Conservation (phyloP, 2,888 invertebrate genomes). For the Carpatolechia fugitivella region DNA sequence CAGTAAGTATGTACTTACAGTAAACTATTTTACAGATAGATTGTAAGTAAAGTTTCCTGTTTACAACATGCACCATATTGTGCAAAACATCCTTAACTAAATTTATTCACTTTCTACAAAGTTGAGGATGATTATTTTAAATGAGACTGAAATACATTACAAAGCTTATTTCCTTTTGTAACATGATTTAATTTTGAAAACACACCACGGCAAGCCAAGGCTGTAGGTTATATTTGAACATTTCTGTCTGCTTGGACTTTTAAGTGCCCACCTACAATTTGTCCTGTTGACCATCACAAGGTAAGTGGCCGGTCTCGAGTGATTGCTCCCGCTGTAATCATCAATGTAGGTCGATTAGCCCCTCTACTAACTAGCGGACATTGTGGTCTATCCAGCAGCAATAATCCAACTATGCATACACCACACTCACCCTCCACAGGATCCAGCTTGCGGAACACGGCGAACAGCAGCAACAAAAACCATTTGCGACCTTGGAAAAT, state of each 20-base stretch:
- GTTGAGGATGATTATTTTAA: too few relatives aligned
- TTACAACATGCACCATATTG: too few relatives aligned
- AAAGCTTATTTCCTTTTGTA: too few relatives aligned
- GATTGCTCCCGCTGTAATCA: background rate
- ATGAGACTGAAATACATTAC: too few relatives aligned
- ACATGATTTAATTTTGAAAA: too few relatives aligned
- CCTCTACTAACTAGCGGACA: background rate
- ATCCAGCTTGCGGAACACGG: slow-evolving; percentile 47
- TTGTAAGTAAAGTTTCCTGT: too few relatives aligned
- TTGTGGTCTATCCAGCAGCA: background rate
- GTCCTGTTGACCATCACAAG: background rate
- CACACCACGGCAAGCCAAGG: background rate
- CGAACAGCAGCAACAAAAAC: slow-evolving; percentile 53
- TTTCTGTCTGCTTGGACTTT: background rate
- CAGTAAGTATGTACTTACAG: too few relatives aligned
- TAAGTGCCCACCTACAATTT: background rate
- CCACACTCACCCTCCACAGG: slow-evolving; percentile 56
- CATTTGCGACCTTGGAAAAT: slow-evolving; percentile 53
- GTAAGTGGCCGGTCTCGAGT: background rate
- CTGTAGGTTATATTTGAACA: background rate
- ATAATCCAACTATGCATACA: background rate
- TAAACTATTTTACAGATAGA: too few relatives aligned
- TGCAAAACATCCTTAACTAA: too few relatives aligned
- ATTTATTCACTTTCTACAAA: too few relatives aligned
- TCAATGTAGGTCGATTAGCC: background rate